These are phyloP conservation scores for Lycocorax pyrrhopterus DNA, from an alignment of 2,113 vertebrate species.

Conservation along the genomic window DNA sequence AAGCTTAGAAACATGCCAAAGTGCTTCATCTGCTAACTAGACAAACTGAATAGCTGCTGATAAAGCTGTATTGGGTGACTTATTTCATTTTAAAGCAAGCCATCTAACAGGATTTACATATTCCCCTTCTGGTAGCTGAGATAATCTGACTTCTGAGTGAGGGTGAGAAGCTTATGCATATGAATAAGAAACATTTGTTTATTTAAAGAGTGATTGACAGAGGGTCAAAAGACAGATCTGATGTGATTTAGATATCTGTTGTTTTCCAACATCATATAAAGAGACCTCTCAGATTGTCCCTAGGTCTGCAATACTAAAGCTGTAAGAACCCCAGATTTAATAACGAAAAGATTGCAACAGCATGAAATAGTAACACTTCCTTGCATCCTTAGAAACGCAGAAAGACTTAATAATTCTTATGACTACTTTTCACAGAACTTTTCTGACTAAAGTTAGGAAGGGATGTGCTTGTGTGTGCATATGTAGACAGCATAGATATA, in stretches of 20 bases:
- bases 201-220: not conserved
- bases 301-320: not conserved
- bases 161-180: not conserved
- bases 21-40: not conserved
- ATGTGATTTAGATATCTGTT: not conserved
- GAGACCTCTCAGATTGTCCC: not conserved
- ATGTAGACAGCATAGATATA: not conserved
- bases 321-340: not conserved
- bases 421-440: not conserved
- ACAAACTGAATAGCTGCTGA: not conserved
- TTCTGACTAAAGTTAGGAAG: not conserved
- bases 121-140: not conserved
- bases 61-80: not conserved
- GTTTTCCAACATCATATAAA: not conserved
- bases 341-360: not conserved
- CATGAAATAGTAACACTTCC: not conserved
- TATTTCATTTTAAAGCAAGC: not conserved
- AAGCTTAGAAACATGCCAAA: not conserved
- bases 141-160: constrained; percentile 7
- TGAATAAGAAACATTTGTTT: not conserved
- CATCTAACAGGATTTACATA: not conserved
- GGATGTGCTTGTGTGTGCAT: rapidly evolving
- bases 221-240: not conserved
- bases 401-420: not conserved
- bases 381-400: not conserved